Conservation (phyloP, 1,140 invertebrate species). For the Brachionus angularis region DNA sequence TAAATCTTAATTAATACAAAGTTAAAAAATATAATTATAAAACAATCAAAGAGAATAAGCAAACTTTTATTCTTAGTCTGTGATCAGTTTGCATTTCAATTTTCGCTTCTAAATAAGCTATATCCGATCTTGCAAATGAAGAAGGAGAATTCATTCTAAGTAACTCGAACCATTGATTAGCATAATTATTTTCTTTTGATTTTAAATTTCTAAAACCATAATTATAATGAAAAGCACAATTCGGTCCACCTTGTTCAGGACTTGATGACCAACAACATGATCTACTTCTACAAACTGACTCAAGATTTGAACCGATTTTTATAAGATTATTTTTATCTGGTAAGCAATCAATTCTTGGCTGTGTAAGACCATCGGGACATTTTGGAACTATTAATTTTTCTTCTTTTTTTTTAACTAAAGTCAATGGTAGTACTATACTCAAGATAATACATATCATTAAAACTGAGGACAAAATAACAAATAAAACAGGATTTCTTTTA, state of each 20-base stretch:
- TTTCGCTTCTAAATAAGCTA: constrained; percentile 19
- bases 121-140: constrained; percentile 34
- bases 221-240: constrained; percentile 26
- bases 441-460: constrained; percentile 4
- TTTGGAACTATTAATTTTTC: not conserved
- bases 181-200: not conserved
- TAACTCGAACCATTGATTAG: constrained; percentile 21
- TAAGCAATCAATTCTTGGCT: constrained; percentile 18
- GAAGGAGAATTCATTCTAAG: not conserved
- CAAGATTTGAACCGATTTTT: not conserved
- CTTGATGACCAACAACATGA: constrained; percentile 17
- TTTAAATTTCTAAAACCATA: constrained; percentile 34
- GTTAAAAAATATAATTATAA: not conserved
- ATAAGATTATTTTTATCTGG: constrained; percentile 33
- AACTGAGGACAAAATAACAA: too few relatives aligned
- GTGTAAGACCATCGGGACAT: constrained; percentile 17
- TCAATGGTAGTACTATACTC: constrained; percentile 23
- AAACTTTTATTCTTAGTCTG: not conserved
- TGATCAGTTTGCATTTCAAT: constrained; percentile 27
- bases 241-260: constrained; percentile 1
- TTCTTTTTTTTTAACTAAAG: constrained; percentile 1
- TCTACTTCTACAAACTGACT: not conserved
- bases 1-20: not conserved
- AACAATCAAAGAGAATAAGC: too few relatives aligned
- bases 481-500: too few relatives aligned